Base-by-base conservation (phyloP, 1,140 invertebrate genomes). In the Tenebrio molitor region DNA sequence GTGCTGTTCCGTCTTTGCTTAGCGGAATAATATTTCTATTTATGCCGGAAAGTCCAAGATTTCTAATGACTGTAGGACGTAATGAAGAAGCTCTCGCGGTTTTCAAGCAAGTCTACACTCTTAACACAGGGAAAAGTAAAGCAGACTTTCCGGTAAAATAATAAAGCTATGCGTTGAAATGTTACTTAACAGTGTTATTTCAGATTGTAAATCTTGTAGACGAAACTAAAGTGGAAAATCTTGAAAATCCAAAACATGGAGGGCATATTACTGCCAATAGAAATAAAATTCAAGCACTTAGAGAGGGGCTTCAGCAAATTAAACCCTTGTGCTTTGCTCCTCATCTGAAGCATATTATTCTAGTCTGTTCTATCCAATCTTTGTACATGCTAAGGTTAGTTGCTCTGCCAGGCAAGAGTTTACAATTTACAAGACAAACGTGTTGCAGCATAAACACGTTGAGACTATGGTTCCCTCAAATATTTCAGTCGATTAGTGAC, bases 41-140 rank as follows among this genome's bases (percentile, higher is more conserved):
- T 34, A 6, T 71, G 21, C 90, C 91, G 0, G 93, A 95, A 80
- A 94, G 91, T 78, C 93, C 93, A 2, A 94, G 93, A 81, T 94
- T 92, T 80, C 83, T 93, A 0, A 91, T 95, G 87, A 89, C 89
- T 0, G 84, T 88, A 75, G 90, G 91, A 58, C 85, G 88, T 46
- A 91, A 90, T 69, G 84, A 88, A 0, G 90, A 92, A 74, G 90
- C 91, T 1, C 77, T 91, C 46, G 66, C 83, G 21, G 83, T 91
- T 1, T 89, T 92, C 64, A 77, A 79, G 23, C 83, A 74, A 21
- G 89, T 91, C 21, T 91, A 88, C 75, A 75, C 77, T 0, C 79
- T 85, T 2, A 93, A 93, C 73, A 90, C 87, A 7, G 87, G 88
- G 2, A 85, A 86, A 74, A 81, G 87, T 2, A 78, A 81, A 7